phyloP scores from a whole-genome alignment of 2,113 vertebrate genomes.

The Xiphophorus hellerii region DNA sequence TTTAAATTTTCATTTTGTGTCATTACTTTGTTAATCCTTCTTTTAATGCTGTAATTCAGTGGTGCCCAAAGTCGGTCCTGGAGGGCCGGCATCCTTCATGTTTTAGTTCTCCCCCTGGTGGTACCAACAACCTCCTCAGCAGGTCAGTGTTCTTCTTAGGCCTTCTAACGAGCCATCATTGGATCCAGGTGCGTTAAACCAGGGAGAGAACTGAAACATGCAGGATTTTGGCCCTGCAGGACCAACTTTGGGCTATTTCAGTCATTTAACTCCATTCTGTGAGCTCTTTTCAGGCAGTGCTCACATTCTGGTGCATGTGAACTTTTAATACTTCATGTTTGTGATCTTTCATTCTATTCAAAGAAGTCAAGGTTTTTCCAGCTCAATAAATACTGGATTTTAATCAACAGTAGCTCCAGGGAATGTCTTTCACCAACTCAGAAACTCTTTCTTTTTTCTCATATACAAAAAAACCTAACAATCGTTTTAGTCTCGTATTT shows the following conservation, averaged over 20 bases:
- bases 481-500: not conserved
- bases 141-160: no score
- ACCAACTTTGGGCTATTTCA: no score
- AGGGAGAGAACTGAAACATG: no score
- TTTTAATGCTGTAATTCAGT: not conserved
- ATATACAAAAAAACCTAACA: not conserved
- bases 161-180: no score
- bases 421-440: conserved; percentile 39
- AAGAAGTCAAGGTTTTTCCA: conserved; percentile 44
- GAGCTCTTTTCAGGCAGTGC: conserved; percentile 42
- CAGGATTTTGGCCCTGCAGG: no score
- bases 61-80: no score
- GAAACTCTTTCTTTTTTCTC: conserved; percentile 3
- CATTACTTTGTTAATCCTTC: not conserved
- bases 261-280: conserved; percentile 11
- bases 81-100: no score
- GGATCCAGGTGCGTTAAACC: no score
- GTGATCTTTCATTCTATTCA: conserved; percentile 42
- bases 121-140: no score
- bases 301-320: conserved; percentile 39
- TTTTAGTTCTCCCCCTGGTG: no score
- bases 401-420: conserved; percentile 13
- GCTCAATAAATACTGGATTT: conserved; percentile 33
- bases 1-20: not conserved
- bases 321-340: conserved; percentile 33